Base-by-base conservation (phyloP, 2,113 vertebrate genomes). In the Ellobius talpinus region DNA sequence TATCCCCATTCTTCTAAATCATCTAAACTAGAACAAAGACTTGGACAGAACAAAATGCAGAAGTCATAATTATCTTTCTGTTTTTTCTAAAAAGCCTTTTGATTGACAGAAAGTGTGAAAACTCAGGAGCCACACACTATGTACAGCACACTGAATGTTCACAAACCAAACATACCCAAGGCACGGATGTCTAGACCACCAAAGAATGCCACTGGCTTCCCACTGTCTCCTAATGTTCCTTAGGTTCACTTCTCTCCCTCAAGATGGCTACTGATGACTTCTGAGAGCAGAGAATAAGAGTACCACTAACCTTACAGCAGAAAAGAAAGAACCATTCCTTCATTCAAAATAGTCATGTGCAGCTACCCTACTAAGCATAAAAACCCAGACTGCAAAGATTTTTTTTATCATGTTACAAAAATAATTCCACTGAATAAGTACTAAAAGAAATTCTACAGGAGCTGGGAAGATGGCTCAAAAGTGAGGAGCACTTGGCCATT, bases 11-110 rank as follows among this genome's bases (percentile, higher is more conserved):
- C 19, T 45, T n/a, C 52, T 72, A 61, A 91, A 9, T 5, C 58
- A 76, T 73, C 10, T 70, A 12, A 91, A 90, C 47, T 77, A 95
- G 90, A 95, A 89, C 10, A 74, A 89, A 87, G 36, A 61, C 11
- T 19, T 39, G n/a, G 7, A 24, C 33, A 94, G 55, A 45, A 26
- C 68, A 58, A 82, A 77, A 79, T 36, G 66, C 12, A 76, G 39
- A 93, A 66, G 2, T 89, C 39, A 29, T 26, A n/a, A 90, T 87
- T 74, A 68, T 42, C 58, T 90, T 52, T 79, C 76, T 8, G 16
- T n/a, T 94, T 95, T 55, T 91, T 12, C 42, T 63, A 39, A 63
- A 63, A 36, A 33, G 16, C 26, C 33, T 84, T 88, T 63, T 33
- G 66, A 52, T 24, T 61, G 47, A 42, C 39, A 6, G 61, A 61